Evolutionary conservation across 2,797 vertebrate genomes (phyloP), one percentile per base, ranked within the genome.

Genomic region (Sus cebifrons): DNA sequence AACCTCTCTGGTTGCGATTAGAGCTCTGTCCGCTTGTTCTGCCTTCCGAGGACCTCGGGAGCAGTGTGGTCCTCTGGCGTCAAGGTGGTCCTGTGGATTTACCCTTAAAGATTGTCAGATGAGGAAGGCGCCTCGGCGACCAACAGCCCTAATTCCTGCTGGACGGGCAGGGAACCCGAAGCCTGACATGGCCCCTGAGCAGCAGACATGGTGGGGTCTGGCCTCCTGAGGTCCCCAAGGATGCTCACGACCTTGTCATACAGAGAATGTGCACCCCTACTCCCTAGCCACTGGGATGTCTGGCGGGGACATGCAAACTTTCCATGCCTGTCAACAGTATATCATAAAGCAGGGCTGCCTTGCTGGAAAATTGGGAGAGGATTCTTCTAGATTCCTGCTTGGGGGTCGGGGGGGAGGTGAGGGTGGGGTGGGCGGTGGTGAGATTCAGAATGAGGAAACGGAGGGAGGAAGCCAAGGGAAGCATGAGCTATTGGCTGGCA

Each of bases 211-310:
- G 1, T n/a, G 6, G 49, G 36, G 40, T 23, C 58, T n/a, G 20
- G 15, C 7, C 27, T 64, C 5, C 6, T 60, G 58, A 49, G 64
- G 32, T 17, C 40, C 1, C 0, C 5, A 2, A 0, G 4, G 36
- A 74, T 64, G 64, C n/a, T 65, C 56, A 17, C 11, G n/a, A 9
- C 36, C 14, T 49, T 56, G 4, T 23, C 18, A 18, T 18, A 56
- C 29, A 20, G 4, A 1, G 1, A 5, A 5, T 20, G 29, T 23
- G 21, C 18, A 62, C 11, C 29, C 6, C 5, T 29, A 13, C 23
- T 67, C 64, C 49, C 49, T 78, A 64, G 18, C 21, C 65, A 3
- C 49, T 15, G 17, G 58, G n/a, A 56, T 40, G 65, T 73, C 56
- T 25, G 44, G 27, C 71, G 25, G 79, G 92, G 71, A 82, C 52